Base-by-base conservation (phyloP, 2,888 invertebrate genomes). In the Lasioglossum leucozonium region DNA sequence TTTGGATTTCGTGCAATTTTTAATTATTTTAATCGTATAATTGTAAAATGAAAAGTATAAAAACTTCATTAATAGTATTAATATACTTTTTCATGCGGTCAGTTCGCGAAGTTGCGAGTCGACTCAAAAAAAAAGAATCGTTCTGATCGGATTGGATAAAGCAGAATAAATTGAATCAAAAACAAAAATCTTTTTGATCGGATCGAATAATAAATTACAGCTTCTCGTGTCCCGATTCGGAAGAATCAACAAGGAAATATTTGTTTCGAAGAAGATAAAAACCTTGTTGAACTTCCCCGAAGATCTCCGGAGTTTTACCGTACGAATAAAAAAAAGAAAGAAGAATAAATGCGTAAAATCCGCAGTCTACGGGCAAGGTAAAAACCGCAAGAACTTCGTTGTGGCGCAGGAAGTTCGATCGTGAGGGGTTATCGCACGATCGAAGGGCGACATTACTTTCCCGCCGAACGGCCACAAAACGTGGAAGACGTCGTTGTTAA, bases 401-500 rank as follows among this genome's bases (percentile, higher is more conserved):
- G 13, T 10, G 16, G 30, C 51, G 3, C 6, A 62, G 16, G 30
- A 62, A 62, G 62, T 65, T 65, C 30, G 34, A 34, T 34, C 65
- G 30, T 16, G 34, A 13, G 30, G 30, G 30, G n/a, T n/a, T 34
- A 34, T 30, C 65, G 65, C 30, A 34, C 30, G 65, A 65, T 65
- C 34, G 65, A 34, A 34, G 30, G 8, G 34, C 34, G 65, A 65
- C 62, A 62, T 62, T 62, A 62, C 65, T 65, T 65, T 65, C 65
- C 65, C 34, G 34, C 34, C 65, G 34, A 8, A 34, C 65, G 18
- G 34, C 30, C 18, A 34, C 65, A 67, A 72, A 62, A 40, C 79
- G 74, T 34, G 11, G 58, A 71, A 40, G 73, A 47, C 71, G 51
- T 44, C 71, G 58, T 44, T 37, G 77, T 77, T 87, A 87, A 87